These are phyloP conservation scores for Carapus acus DNA, from an alignment of 2,797 vertebrate species.

Conservation along the genomic window DNA sequence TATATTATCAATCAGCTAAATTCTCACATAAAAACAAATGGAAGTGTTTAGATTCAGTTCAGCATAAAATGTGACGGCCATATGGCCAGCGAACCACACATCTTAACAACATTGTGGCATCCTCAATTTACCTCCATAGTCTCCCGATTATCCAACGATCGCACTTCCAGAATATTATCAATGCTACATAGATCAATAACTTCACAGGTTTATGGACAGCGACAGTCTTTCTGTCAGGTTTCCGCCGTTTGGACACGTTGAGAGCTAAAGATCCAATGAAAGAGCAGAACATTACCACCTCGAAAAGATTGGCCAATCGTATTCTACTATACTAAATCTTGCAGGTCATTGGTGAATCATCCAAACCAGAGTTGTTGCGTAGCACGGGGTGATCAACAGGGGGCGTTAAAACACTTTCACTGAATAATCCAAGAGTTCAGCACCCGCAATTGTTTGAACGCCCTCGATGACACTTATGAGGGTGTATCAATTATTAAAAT, in stretches of 20 bases:
- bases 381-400: conserved; percentile 12
- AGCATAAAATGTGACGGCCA: conserved; percentile 10
- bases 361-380: neutral
- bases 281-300: conserved; percentile 3
- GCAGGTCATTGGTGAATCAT: conserved; percentile 42
- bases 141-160: neutral
- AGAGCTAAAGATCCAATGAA: conserved; percentile 49
- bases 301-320: conserved; percentile 41
- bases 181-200: conserved; percentile 25
- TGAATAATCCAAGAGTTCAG: neutral
- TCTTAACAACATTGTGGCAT: neutral
- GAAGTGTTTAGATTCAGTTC: no score
- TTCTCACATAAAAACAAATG: no score
- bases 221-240: conserved; percentile 14
- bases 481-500: no score
- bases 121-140: conserved; percentile 67
- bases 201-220: neutral
- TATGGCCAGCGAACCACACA: conserved; percentile 26
- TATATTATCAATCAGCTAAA: no score
- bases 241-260: conserved; percentile 67
- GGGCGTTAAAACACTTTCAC: conserved; percentile 11
- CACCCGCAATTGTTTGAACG: no score
- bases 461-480: no score
- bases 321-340: conserved; percentile 8
- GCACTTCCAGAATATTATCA: conserved; percentile 4